A percentile compares a stretch with the other conserved stretches of the same genome.
Conservation (phyloP, 2,888 invertebrate genomes). For the Scaptomyza reducta region DNA sequence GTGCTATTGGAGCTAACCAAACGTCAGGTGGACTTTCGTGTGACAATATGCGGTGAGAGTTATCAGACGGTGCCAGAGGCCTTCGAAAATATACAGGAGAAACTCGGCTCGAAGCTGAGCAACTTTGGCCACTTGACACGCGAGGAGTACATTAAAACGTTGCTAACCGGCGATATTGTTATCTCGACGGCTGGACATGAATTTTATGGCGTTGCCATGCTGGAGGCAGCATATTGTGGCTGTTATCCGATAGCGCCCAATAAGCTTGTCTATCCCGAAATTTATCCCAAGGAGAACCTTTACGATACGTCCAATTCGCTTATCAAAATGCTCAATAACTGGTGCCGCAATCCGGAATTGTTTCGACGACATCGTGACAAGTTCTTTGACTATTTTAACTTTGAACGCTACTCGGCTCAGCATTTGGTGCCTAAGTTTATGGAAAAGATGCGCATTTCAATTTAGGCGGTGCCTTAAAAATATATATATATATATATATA, state of each 20-base stretch:
- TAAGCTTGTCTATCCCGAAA: conserved; percentile 89
- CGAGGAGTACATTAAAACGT: conserved; percentile 86
- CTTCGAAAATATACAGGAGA: conserved; percentile 86
- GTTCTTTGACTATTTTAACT: conserved; percentile 82
- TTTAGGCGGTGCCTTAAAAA: conserved; percentile 30
- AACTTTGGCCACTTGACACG: conserved; percentile 87
- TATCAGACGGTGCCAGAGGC: conserved; percentile 87
- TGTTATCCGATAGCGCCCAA: conserved; percentile 90
- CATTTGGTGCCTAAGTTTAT: conserved; percentile 83
- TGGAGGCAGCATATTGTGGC: conserved; percentile 89
- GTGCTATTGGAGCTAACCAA: conserved; percentile 85
- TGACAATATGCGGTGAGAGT: conserved; percentile 87
- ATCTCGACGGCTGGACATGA: conserved; percentile 91
- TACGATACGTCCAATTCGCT: conserved; percentile 87
- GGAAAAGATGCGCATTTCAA: conserved; percentile 80
- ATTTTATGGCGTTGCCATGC: conserved; percentile 91
- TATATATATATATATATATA: background rate
- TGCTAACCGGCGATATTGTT: conserved; percentile 87
- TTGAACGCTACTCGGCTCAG: conserved; percentile 83
- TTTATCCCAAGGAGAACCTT: conserved; percentile 87
- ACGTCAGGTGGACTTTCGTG: conserved; percentile 85
- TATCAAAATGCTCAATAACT: conserved; percentile 85
- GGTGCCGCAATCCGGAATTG: conserved; percentile 85
- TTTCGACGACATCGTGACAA: conserved; percentile 82
- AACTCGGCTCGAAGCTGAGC: conserved; percentile 85